Conservation (phyloP, 2,888 invertebrate genomes). For the Quadroppia sp. region DNA sequence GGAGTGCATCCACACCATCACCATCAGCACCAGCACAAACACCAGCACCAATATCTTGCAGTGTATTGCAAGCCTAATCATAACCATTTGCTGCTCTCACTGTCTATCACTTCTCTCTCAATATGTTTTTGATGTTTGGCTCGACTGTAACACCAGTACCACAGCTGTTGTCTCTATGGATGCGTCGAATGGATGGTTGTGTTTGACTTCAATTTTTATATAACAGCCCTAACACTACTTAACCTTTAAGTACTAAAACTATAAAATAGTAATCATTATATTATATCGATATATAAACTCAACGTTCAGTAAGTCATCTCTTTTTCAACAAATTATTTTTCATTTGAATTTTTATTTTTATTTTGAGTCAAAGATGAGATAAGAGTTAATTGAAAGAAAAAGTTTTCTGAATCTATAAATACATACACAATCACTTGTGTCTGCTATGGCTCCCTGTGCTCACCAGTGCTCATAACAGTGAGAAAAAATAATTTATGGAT, state of each 20-base stretch:
- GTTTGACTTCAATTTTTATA: neutral
- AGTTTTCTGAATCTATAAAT: no score
- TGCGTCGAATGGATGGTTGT: neutral
- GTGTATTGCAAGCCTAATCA: neutral
- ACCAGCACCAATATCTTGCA: neutral
- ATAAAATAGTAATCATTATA: constrained; percentile 19
- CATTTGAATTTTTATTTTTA: neutral
- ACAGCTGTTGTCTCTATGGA: neutral
- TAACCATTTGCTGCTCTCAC: neutral
- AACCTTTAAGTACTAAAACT: constrained; percentile 31
- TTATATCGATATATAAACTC: constrained; percentile 8
- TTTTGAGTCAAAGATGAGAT: constrained; percentile 9
- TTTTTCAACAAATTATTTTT: no score
- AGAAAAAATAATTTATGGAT: constrained; percentile 20
- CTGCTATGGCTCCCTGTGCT: neutral
- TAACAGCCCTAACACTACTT: constrained; percentile 19
- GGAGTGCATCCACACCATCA: neutral
- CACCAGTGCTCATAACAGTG: neutral
- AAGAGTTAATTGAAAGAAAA: neutral
- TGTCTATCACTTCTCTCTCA: neutral
- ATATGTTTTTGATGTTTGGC: neutral
- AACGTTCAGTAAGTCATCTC: neutral
- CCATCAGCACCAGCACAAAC: neutral
- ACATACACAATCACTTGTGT: no score
- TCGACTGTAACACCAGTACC: neutral